phyloP scores from a whole-genome alignment of 2,888 invertebrate species.

The Tortrix viridana region DNA sequence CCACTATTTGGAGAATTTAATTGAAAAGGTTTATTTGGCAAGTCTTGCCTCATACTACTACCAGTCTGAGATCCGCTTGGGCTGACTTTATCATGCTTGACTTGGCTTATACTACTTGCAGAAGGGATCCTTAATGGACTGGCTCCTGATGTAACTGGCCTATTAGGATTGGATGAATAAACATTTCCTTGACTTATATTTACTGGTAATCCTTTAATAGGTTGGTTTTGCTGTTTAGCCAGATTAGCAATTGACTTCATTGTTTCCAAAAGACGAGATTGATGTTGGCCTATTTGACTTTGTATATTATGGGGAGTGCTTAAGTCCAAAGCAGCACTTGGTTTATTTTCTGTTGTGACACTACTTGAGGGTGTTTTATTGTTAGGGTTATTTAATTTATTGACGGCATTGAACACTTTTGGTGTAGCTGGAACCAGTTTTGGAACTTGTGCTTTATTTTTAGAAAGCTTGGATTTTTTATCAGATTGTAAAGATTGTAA shows the following conservation, averaged over 20 bases:
- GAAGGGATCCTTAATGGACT: constrained; percentile 68
- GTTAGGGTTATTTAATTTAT: constrained; percentile 59
- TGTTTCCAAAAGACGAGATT: constrained; percentile 77
- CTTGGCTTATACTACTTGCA: constrained; percentile 60
- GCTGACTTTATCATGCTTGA: constrained; percentile 66
- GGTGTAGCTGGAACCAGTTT: constrained; percentile 75
- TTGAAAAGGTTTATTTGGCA: constrained; percentile 56
- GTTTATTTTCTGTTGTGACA: constrained; percentile 59
- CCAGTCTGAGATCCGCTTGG: constrained; percentile 50
- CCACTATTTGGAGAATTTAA: constrained; percentile 55
- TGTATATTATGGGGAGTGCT: constrained; percentile 76
- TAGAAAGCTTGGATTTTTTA: constrained; percentile 72
- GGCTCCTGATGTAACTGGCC: constrained; percentile 55
- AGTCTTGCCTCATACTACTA: constrained; percentile 59
- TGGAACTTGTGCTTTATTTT: constrained; percentile 77
- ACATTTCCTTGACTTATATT: constrained; percentile 61
- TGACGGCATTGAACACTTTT: constrained; percentile 68
- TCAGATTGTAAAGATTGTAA: constrained; percentile 71
- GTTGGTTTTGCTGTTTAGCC: constrained; percentile 76
- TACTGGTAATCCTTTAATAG: constrained; percentile 61
- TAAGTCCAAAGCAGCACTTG: constrained; percentile 74
- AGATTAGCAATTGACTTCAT: constrained; percentile 82
- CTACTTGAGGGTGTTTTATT: constrained; percentile 55
- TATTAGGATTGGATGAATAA: constrained; percentile 62
- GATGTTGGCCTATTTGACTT: constrained; percentile 70